These are phyloP conservation scores for Myotis planiceps DNA, from an alignment of 2,797 vertebrate genomes.

Conservation along the genomic window DNA sequence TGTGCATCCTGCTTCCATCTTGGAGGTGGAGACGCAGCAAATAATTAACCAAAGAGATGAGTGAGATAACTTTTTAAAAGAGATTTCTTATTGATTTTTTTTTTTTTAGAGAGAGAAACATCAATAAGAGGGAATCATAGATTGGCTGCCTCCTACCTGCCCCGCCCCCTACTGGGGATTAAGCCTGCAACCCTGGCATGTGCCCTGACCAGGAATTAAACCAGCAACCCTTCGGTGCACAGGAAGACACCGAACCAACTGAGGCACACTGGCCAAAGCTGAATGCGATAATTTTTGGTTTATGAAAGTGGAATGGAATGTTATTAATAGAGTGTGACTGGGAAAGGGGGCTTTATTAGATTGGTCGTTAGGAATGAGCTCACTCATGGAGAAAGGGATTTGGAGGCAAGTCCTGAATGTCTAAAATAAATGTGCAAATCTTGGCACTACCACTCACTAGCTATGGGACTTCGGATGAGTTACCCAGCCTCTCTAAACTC, in stretches of 20 bases:
- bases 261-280: not conserved
- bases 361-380: not conserved
- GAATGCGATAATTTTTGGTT: not conserved
- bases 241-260: not conserved
- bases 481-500: not conserved
- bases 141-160: not conserved
- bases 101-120: not conserved
- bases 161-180: not conserved
- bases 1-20: not conserved
- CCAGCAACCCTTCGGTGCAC: not conserved
- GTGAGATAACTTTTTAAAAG: not conserved
- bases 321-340: not conserved
- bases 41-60: constrained; percentile 20
- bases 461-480: not conserved
- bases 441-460: not conserved
- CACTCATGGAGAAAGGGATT: not conserved
- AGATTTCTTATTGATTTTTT: not conserved
- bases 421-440: not conserved
- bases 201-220: not conserved
- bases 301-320: not conserved
- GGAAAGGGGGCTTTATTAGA: not conserved
- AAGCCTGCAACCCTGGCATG: not conserved
- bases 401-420: not conserved
- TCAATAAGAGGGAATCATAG: not conserved
- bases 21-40: not conserved